These are phyloP conservation scores for Willowsia nigromaculata DNA, from an alignment of 2,888 invertebrate species.

Conservation along the genomic window DNA sequence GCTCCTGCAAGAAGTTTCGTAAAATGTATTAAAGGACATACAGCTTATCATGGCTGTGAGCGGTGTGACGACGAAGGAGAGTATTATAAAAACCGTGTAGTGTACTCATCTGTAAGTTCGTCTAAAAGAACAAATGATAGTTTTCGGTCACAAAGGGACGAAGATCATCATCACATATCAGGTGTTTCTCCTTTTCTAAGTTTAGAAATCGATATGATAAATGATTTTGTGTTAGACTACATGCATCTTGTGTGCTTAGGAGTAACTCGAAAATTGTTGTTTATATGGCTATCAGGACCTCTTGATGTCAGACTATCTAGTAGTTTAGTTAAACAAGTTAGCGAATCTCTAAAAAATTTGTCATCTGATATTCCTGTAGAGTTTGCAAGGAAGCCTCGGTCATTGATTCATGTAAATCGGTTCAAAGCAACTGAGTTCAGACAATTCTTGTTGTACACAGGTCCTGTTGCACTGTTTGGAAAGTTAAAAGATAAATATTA, in stretches of 20 bases:
- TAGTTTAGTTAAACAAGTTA: background rate
- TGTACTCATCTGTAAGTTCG: background rate
- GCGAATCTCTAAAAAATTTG: background rate
- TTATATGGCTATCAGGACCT: background rate
- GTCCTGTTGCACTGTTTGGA: slow-evolving; percentile 20
- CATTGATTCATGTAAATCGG: slow-evolving; percentile 45
- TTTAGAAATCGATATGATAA: slow-evolving; percentile 10
- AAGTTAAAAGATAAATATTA: slow-evolving; percentile 15
- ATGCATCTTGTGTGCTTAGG: slow-evolving; percentile 50
- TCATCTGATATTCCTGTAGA: background rate
- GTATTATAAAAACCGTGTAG: background rate
- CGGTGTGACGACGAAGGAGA: slow-evolving; percentile 31
- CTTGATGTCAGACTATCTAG: background rate
- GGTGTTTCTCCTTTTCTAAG: background rate
- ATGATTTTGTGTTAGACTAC: background rate
- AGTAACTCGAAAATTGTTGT: background rate
- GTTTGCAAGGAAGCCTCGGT: slow-evolving; percentile 58
- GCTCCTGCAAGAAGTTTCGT: slow-evolving; percentile 57
- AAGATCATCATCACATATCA: slow-evolving; percentile 4
- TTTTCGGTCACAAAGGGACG: background rate
- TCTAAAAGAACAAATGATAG: background rate
- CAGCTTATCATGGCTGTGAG: slow-evolving; percentile 23
- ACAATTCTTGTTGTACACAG: slow-evolving; percentile 50
- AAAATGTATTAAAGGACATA: slow-evolving; percentile 38
- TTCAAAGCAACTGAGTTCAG: slow-evolving; percentile 71